Conservation (phyloP, 1,140 invertebrate genomes). For the Metopolophium dirhodum region DNA sequence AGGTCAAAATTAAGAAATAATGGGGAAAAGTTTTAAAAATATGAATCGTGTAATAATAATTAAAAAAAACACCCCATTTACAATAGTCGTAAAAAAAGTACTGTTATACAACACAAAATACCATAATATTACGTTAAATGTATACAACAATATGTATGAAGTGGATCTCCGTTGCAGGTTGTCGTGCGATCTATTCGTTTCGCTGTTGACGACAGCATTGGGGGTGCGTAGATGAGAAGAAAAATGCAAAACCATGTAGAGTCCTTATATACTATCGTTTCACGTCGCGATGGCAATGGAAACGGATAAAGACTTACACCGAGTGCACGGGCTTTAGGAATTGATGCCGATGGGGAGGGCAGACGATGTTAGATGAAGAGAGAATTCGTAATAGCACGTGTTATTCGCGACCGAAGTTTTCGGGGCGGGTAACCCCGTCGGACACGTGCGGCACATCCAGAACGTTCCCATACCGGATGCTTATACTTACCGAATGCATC, state of each 20-base stretch:
- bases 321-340: neutral
- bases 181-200: neutral
- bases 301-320: neutral
- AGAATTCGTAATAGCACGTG: neutral
- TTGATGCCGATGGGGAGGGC: neutral
- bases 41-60: neutral
- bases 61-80: neutral
- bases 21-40: neutral
- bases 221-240: neutral
- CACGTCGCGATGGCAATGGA: neutral
- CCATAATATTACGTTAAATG: neutral
- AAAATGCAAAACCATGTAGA: neutral
- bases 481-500: neutral
- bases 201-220: neutral
- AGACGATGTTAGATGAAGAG: no score
- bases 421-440: no score
- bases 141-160: neutral
- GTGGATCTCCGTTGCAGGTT: neutral
- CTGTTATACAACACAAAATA: neutral
- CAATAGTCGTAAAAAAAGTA: neutral
- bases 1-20: neutral
- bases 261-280: neutral
- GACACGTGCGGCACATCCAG: neutral
- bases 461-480: constrained; percentile 34
- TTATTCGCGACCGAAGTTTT: neutral